Percentiles rank a stretch among this genome's conserved stretches.
phyloP scores from a whole-genome alignment of 2,797 vertebrate species.

The Neomorphus geoffroyi region DNA sequence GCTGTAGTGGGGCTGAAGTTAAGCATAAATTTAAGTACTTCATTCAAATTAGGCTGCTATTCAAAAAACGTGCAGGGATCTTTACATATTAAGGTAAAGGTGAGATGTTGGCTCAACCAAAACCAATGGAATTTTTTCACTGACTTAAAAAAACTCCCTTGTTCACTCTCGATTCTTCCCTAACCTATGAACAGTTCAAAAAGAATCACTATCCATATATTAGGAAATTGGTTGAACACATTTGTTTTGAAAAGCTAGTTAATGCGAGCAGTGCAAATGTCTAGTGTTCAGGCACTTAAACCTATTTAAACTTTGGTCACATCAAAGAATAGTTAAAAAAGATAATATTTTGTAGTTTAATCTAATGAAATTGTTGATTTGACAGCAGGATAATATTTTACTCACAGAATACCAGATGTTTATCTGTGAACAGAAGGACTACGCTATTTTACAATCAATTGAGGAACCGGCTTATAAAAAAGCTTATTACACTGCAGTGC shows the following conservation, averaged over 20 bases:
- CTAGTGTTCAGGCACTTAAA: background rate
- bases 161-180: background rate
- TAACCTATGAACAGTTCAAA: background rate
- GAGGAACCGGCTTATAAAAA: slow-evolving; percentile 17
- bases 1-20: background rate
- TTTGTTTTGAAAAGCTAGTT: background rate
- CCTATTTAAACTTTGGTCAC: background rate
- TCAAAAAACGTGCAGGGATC: background rate
- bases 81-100: background rate
- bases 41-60: background rate
- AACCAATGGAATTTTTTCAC: background rate
- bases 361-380: background rate
- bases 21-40: background rate
- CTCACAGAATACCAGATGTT: slow-evolving; percentile 2
- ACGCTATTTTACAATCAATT: background rate
- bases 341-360: background rate
- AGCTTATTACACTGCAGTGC: background rate
- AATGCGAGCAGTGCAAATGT: rapidly evolving
- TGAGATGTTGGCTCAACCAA: background rate
- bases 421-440: slow-evolving; percentile 16
- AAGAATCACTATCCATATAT: background rate
- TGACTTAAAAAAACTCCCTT: background rate
- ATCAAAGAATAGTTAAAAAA: background rate
- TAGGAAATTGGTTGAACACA: background rate
- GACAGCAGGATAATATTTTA: background rate